Percentiles rank a stretch among this genome's conserved stretches.
Evolutionary conservation across 2,113 vertebrate genomes (phyloP).

Genomic region (Colius striatus): DNA sequence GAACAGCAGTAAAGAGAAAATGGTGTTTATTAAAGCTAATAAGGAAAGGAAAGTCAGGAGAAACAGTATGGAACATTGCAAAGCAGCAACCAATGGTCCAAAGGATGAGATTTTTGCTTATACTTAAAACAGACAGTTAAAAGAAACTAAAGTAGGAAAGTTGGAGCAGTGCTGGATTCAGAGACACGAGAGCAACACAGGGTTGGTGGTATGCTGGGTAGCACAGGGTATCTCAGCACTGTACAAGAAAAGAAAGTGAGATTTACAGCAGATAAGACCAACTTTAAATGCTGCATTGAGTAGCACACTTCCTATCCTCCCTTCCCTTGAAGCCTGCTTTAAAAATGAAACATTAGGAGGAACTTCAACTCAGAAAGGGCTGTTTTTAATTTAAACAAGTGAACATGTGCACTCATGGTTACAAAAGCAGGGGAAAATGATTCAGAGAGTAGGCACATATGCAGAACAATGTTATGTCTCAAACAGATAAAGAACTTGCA

Average conservation of each 20-base stretch:
- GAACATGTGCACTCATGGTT: background rate
- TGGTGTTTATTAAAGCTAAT: background rate
- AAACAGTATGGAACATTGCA: background rate
- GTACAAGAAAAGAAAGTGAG: background rate
- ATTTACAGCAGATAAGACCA: background rate
- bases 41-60: background rate
- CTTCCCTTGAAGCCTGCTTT: background rate
- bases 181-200: rapidly evolving
- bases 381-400: background rate
- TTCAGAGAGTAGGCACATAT: background rate
- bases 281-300: background rate
- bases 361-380: background rate
- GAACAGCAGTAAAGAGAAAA: background rate
- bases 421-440: background rate
- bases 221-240: background rate
- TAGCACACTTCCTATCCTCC: background rate
- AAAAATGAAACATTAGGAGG: background rate
- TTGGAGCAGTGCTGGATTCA: background rate
- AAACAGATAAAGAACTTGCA: background rate
- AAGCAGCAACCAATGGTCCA: background rate
- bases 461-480: background rate
- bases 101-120: background rate
- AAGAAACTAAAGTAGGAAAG: background rate
- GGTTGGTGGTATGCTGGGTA: background rate
- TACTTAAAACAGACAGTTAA: background rate